Percentiles rank a stretch among this genome's conserved stretches.
phyloP scores from a whole-genome alignment of 2,888 invertebrate genomes.

The Chrysolina americana region DNA sequence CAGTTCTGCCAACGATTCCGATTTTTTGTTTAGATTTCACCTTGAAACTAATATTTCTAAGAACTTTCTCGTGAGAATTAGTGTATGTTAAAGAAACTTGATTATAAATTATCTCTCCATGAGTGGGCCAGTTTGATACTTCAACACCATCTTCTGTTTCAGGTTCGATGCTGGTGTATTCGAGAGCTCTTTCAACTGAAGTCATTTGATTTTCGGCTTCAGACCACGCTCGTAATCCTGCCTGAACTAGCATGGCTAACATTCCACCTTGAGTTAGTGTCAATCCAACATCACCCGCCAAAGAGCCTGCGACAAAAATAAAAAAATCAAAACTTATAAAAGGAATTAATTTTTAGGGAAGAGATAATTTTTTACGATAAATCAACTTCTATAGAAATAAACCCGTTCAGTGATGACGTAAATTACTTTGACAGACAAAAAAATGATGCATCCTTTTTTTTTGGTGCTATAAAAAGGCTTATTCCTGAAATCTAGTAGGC shows the following conservation, averaged over 20 bases:
- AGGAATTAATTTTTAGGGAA: too few species aligned
- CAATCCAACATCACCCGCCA: conserved; percentile 76
- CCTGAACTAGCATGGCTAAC: conserved; percentile 78
- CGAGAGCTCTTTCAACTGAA: conserved; percentile 84
- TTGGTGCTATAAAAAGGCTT: too few species aligned
- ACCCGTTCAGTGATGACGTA: too few species aligned
- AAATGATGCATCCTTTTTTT: too few species aligned
- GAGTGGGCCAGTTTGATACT: conserved; percentile 74
- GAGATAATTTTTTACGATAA: too few species aligned
- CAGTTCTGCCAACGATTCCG: conserved; percentile 87
- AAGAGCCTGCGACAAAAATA: conserved; percentile 43
- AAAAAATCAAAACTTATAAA: background rate
- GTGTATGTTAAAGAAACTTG: conserved; percentile 80
- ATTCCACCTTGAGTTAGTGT: conserved; percentile 87
- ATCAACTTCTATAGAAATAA: too few species aligned
- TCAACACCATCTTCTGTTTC: conserved; percentile 68
- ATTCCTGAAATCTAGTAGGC: too few species aligned
- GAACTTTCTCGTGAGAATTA: conserved; percentile 77
- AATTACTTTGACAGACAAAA: too few species aligned
- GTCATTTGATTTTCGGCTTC: conserved; percentile 87
- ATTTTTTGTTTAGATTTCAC: conserved; percentile 81
- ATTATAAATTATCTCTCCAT: conserved; percentile 74
- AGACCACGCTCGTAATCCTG: conserved; percentile 84
- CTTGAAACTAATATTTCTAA: conserved; percentile 79
- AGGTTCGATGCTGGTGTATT: conserved; percentile 69